Evolutionary conservation across 2,888 invertebrate genomes (phyloP), one percentile per base, ranked within the genome.

Genomic region (Leptinotarsa haldemani): DNA sequence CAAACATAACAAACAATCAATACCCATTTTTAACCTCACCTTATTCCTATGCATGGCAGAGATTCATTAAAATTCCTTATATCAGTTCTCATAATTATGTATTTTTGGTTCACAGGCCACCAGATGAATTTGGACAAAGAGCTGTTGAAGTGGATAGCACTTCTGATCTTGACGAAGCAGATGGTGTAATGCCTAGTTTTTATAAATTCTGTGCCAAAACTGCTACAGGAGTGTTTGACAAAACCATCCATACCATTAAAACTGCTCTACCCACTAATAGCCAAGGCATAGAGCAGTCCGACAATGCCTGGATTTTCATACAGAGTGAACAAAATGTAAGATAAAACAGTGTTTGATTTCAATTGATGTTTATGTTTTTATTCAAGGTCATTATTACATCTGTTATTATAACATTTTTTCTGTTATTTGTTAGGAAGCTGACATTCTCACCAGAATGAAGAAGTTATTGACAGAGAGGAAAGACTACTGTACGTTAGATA

Each of bases 151-250:
- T 77, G 50, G 79, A 82, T 76, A 75, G 68, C 74, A 71, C 71
- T 68, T 77, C 77, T n/a, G 83, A 82, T 69, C 67, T 77, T 1
- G 80, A 79, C 20, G 83, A 83, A 46, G 86, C 85, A 61, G 88
- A 87, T 77, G 87, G 87, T 22, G 85, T 87, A 22, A 83, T 87
- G 83, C 87, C 87, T 0, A 86, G 86, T 79, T 85, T 87, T 67
- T 89, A 89, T 82, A 91, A 94, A 87, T 87, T 94, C 84, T 90
- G 94, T 83, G 93, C 93, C 0, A 92, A 93, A 84, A 94, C 94
- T 0, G 93, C 94, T 78, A 94, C 93, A 1, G 94, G 94, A 0
- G 93, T 95, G 77, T 93, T 95, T 84, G 85, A 86, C 65, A 87
- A 88, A 77, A 93, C 93, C 0, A 88, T 95, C 3, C 94, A 94